phyloP scores from a whole-genome alignment of 2,888 invertebrate species.

The Mythimna albipuncta region DNA sequence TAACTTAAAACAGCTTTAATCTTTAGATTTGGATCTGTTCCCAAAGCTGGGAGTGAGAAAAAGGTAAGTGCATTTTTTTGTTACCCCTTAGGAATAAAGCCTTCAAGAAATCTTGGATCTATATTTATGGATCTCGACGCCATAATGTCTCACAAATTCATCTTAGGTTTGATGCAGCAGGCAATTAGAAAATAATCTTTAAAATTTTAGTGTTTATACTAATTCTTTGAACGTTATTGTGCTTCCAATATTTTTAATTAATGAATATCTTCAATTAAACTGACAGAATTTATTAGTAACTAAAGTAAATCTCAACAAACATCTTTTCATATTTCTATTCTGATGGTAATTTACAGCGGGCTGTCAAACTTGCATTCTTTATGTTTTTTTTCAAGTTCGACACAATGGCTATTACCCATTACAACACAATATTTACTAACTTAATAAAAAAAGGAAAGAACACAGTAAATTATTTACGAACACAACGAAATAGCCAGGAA shows the following conservation, averaged over 20 bases:
- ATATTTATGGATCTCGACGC: too few species aligned
- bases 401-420: too few species aligned
- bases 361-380: too few species aligned
- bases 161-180: not conserved
- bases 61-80: conserved; percentile 17
- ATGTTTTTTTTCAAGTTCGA: too few species aligned
- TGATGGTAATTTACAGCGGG: too few species aligned
- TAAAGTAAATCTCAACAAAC: too few species aligned
- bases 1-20: conserved; percentile 47
- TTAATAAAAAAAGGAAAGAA: not conserved
- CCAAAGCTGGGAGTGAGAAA: conserved; percentile 16
- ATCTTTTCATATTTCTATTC: too few species aligned
- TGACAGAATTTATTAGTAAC: too few species aligned
- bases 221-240: too few species aligned
- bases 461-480: conserved; percentile 17
- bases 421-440: not conserved
- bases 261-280: too few species aligned
- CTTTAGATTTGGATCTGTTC: conserved; percentile 43
- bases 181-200: not conserved
- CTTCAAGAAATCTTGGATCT: not conserved
- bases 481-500: conserved; percentile 19
- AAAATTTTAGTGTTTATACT: too few species aligned
- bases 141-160: not conserved
- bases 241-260: not conserved
- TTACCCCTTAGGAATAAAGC: not conserved